phyloP scores from a whole-genome alignment of 2,113 vertebrate species.

The Cricetomys ansorgei region DNA sequence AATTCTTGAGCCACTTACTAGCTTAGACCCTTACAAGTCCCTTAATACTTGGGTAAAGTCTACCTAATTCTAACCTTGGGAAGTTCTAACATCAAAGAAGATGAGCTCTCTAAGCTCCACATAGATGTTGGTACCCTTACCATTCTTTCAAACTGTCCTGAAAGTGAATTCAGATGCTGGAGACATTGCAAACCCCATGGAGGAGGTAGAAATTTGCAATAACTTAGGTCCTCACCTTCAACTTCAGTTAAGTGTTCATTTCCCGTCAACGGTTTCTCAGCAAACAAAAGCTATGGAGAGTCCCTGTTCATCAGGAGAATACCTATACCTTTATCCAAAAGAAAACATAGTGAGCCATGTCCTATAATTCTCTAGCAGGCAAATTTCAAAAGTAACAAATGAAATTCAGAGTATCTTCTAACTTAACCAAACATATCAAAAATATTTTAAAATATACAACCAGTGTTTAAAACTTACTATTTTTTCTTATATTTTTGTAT shows the following conservation, averaged over 20 bases:
- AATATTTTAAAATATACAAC: background rate
- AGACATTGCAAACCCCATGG: background rate
- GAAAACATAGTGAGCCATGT: background rate
- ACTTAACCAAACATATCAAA: background rate
- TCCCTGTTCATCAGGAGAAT: background rate
- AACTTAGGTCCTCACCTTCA: conserved; percentile 57
- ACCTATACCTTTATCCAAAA: background rate
- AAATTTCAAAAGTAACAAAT: background rate
- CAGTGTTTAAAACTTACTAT: too few species aligned
- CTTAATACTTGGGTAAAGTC: background rate
- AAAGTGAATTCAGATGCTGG: background rate
- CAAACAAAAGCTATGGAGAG: background rate
- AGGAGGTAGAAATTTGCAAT: background rate
- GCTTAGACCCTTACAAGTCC: background rate
- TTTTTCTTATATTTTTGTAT: background rate
- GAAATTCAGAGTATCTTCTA: background rate
- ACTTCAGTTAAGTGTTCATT: conserved; percentile 48
- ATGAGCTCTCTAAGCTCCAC: background rate
- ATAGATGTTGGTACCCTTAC: background rate
- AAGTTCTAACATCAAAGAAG: background rate
- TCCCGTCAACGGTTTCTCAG: background rate
- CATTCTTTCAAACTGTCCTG: background rate
- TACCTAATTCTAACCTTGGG: background rate
- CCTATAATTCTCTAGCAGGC: background rate
- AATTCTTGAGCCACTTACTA: background rate